These are phyloP conservation scores for Mystacides longicornis DNA, from an alignment of 2,888 invertebrate genomes.

Conservation along the genomic window DNA sequence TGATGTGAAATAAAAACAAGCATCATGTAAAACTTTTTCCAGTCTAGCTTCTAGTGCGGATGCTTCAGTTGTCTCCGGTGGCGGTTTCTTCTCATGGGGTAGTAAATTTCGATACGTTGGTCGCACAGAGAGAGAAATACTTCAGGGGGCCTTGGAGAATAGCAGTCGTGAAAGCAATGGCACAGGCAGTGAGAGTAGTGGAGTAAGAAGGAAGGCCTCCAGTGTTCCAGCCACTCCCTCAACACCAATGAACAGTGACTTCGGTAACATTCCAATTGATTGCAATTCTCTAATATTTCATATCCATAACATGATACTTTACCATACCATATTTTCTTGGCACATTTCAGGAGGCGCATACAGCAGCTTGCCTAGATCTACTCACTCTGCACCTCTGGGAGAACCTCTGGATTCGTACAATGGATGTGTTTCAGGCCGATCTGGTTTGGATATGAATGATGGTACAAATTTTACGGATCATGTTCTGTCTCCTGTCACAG, in stretches of 20 bases:
- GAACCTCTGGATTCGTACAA: slow-evolving; percentile 42
- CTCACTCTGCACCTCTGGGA: slow-evolving; percentile 66
- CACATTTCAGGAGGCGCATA: slow-evolving; percentile 51
- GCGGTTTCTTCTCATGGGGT: slow-evolving; percentile 88
- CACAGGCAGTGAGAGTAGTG: slow-evolving; percentile 51
- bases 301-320: no score
- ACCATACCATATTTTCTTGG: not conserved
- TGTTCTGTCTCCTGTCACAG: slow-evolving; percentile 50
- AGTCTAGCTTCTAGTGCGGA: slow-evolving; percentile 83
- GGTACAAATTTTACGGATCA: slow-evolving; percentile 53
- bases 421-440: slow-evolving; percentile 46
- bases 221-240: slow-evolving; percentile 84
- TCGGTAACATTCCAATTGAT: slow-evolving; percentile 40
- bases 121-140: slow-evolving; percentile 84
- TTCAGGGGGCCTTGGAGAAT: slow-evolving; percentile 64
- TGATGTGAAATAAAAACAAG: no score
- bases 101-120: slow-evolving; percentile 92
- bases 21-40: no score
- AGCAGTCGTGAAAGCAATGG: slow-evolving; percentile 40
- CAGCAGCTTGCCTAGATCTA: slow-evolving; percentile 77
- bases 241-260: slow-evolving; percentile 67
- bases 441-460: slow-evolving; percentile 50
- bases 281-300: no score
- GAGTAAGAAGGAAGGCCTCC: slow-evolving; percentile 67
- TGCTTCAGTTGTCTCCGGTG: slow-evolving; percentile 82